These are phyloP conservation scores for Agrotis puta DNA, from an alignment of 2,888 invertebrate genomes.

Conservation along the genomic window DNA sequence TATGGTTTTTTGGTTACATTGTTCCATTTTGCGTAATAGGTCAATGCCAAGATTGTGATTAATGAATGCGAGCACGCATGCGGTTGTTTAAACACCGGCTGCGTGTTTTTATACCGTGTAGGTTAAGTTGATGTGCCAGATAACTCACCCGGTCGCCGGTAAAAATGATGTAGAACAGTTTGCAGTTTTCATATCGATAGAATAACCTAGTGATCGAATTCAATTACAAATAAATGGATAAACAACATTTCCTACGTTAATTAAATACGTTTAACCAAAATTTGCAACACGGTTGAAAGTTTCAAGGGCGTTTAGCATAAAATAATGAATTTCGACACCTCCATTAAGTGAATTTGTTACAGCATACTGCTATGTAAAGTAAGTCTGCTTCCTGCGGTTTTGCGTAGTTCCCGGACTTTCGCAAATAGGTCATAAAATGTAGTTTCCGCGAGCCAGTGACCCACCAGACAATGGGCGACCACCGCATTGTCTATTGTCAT, in stretches of 20 bases:
- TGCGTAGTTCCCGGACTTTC: slow-evolving; percentile 75
- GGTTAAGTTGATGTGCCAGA: slow-evolving; percentile 34
- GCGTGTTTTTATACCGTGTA: slow-evolving; percentile 41
- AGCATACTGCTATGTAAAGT: slow-evolving; percentile 66
- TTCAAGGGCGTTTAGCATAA: slow-evolving; percentile 56
- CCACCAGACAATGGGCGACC: slow-evolving; percentile 82
- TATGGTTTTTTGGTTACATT: slow-evolving; percentile 63
- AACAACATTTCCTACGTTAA: neutral
- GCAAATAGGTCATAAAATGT: slow-evolving; percentile 79
- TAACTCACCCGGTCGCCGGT: slow-evolving; percentile 22
- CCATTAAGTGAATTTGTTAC: slow-evolving; percentile 52
- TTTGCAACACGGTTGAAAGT: slow-evolving; percentile 15
- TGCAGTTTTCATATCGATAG: neutral
- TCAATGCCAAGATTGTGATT: slow-evolving; percentile 74
- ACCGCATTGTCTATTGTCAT: slow-evolving; percentile 85
- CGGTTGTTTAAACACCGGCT: slow-evolving; percentile 54
- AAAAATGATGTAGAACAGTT: neutral
- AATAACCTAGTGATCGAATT: neutral
- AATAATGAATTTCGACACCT: slow-evolving; percentile 34
- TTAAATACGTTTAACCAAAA: neutral
- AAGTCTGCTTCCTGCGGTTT: slow-evolving; percentile 69
- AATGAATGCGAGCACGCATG: slow-evolving; percentile 60
- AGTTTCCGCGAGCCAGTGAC: slow-evolving; percentile 79
- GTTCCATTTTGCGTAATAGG: slow-evolving; percentile 70
- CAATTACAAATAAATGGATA: neutral